Percentiles rank a stretch among this genome's conserved stretches.
These are phyloP conservation scores for Torymus tubicola DNA, from an alignment of 2,888 invertebrate genomes.

Conservation along the genomic window DNA sequence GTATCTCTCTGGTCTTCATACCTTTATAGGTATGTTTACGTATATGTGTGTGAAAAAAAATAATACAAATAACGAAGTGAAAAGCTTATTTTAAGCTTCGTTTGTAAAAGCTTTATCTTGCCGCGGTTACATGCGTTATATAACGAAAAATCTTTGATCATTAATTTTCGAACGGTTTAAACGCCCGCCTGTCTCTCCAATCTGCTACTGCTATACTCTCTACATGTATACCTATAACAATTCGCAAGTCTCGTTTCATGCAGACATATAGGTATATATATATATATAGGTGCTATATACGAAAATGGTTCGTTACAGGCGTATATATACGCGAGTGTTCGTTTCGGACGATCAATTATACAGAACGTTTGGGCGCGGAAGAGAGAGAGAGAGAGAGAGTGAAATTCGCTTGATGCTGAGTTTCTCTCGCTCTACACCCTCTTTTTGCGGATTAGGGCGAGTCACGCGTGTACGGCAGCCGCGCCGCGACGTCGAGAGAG, in stretches of 20 bases:
- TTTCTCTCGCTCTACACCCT: too few relatives aligned
- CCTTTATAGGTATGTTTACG: too few relatives aligned
- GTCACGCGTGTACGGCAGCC: too few relatives aligned
- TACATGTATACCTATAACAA: too few relatives aligned
- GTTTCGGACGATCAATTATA: slow-evolving; percentile 36
- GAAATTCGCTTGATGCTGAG: too few relatives aligned
- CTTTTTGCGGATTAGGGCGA: too few relatives aligned
- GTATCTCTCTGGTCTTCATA: too few relatives aligned
- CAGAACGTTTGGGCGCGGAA: slow-evolving; percentile 8
- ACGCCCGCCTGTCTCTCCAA: too few relatives aligned
- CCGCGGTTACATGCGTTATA: not conserved
- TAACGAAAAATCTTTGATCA: slow-evolving; percentile 19
- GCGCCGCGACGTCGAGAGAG: too few relatives aligned
- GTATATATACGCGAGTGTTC: not conserved
- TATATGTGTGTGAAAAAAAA: not conserved
- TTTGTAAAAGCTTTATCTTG: not conserved
- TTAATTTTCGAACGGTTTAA: slow-evolving; percentile 20
- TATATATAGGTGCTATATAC: not conserved
- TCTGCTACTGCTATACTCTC: too few relatives aligned
- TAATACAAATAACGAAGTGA: not conserved
- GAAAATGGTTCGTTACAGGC: not conserved
- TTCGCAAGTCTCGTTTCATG: too few relatives aligned
- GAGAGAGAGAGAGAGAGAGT: too few relatives aligned
- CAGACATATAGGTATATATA: not conserved
- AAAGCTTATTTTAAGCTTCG: not conserved